Evolutionary conservation across 2,113 vertebrate genomes (phyloP).

Genomic region (Gallinago undulata): DNA sequence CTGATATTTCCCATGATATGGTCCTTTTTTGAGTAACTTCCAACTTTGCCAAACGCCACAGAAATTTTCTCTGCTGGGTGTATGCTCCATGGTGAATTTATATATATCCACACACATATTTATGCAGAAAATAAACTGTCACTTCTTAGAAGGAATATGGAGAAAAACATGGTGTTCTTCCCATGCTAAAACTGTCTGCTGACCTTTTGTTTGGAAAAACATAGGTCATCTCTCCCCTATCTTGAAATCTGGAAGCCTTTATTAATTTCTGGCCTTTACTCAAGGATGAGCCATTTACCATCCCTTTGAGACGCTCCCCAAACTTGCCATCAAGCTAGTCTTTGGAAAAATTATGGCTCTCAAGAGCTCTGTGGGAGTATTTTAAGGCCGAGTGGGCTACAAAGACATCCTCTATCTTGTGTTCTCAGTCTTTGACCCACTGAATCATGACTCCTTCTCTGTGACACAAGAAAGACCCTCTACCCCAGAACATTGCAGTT

Average conservation of each 20-base stretch:
- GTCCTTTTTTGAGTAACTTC: background rate
- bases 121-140: slow-evolving; percentile 27
- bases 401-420: background rate
- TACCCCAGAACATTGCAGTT: background rate
- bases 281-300: slow-evolving; percentile 35
- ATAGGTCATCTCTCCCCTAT: slow-evolving; percentile 35
- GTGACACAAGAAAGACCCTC: background rate
- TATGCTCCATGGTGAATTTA: background rate
- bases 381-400: slow-evolving; percentile 30
- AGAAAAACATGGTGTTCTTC: slow-evolving; percentile 58
- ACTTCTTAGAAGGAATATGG: slow-evolving; percentile 45
- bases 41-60: background rate
- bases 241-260: slow-evolving; percentile 35
- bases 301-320: slow-evolving; percentile 44
- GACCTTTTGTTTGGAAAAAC: slow-evolving; percentile 63
- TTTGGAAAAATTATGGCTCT: slow-evolving; percentile 30
- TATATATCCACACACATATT: background rate
- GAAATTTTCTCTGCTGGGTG: background rate
- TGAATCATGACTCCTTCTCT: background rate
- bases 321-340: background rate
- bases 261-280: background rate
- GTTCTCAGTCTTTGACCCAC: background rate
- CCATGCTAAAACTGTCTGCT: slow-evolving; percentile 63
- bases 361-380: slow-evolving; percentile 53
- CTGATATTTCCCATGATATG: background rate